A percentile compares a stretch with the other conserved stretches of the same genome.
These are phyloP conservation scores for Drosophila melanosoma DNA, from an alignment of 2,888 invertebrate genomes.

Conservation along the genomic window DNA sequence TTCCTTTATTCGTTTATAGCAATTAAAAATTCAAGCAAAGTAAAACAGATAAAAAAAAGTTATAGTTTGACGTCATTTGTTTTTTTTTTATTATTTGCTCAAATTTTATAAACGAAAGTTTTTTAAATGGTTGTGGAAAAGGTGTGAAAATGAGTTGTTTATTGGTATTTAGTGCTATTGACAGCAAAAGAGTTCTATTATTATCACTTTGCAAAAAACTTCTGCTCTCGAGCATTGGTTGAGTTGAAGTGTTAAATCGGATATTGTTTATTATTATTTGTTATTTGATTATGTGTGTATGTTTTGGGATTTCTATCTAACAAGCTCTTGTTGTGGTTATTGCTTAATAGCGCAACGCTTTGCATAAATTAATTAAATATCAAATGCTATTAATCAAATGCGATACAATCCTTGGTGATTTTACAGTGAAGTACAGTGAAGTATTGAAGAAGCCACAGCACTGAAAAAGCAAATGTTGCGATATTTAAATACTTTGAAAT, in stretches of 20 bases:
- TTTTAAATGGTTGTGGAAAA: background rate
- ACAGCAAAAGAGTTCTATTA: background rate
- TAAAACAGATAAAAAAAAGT: background rate
- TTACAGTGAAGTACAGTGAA: slow-evolving; percentile 2
- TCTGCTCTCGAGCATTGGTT: background rate
- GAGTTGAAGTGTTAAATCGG: background rate
- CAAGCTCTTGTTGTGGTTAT: slow-evolving; percentile 1
- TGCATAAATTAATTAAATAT: slow-evolving; percentile 58
- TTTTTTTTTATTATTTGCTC: background rate
- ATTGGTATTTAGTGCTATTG: slow-evolving; percentile 1
- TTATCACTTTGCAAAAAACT: slow-evolving; percentile 5
- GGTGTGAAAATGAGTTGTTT: slow-evolving; percentile 2
- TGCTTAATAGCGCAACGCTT: slow-evolving; percentile 33
- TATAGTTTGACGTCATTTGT: background rate
- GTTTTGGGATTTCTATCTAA: background rate
- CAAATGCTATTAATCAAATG: slow-evolving; percentile 64
- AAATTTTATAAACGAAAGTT: background rate
- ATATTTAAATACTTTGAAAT: background rate
- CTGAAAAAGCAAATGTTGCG: background rate
- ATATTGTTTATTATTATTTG: background rate
- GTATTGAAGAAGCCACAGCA: background rate
- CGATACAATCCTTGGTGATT: slow-evolving; percentile 4
- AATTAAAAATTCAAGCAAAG: background rate
- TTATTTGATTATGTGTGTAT: background rate
- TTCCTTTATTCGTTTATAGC: background rate